Evolutionary conservation across 2,797 vertebrate species (phyloP), one percentile per base, ranked within the genome.

Genomic region (Microchirus variegatus): DNA sequence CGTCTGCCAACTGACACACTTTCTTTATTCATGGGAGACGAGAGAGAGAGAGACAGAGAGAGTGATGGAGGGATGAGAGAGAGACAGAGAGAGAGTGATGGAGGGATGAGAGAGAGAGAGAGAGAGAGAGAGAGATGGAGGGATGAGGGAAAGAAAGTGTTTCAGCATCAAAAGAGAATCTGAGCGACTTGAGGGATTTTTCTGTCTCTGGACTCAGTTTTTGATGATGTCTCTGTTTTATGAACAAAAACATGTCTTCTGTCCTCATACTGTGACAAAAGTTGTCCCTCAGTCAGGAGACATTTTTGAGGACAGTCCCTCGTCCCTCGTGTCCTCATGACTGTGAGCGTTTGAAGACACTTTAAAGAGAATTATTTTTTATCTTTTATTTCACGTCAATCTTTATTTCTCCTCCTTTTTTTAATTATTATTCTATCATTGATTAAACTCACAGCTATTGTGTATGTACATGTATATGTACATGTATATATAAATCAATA

Each of bases 1-100:
- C 70, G 75, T 72, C 71, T 83, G 79, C 85, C 81, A 86, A 61
- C 85, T 92, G 90, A 91, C 89, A 92, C 64, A 90, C 82, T 91
- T 92, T 89, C 80, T 86, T 78, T 83, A 87, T 89, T 91, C 86
- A 86, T 75, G 74, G 60, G 62, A 83, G 84, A 22, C 62, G 12
- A 74, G 59, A 84, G 79, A 69, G 77, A 70, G 79, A 84, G 82
- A 57, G 79, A 78, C 67, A 84, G 88, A 89, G 79, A 57, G 26
- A 26, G 26, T n/a, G n/a, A n/a, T n/a, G n/a, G n/a, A n/a, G n/a
- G n/a, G n/a, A n/a, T n/a, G 22, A 22, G 22, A 76, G 83, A 83
- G 78, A 81, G 74, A 82, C 75, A 57, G 70, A 52, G 73, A 63
- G 70, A 60, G 22, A 22, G 1, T n/a, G 43, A 53, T 13, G 68